Evolutionary conservation across 2,888 invertebrate species (phyloP).

Genomic region (Heliconius sara): DNA sequence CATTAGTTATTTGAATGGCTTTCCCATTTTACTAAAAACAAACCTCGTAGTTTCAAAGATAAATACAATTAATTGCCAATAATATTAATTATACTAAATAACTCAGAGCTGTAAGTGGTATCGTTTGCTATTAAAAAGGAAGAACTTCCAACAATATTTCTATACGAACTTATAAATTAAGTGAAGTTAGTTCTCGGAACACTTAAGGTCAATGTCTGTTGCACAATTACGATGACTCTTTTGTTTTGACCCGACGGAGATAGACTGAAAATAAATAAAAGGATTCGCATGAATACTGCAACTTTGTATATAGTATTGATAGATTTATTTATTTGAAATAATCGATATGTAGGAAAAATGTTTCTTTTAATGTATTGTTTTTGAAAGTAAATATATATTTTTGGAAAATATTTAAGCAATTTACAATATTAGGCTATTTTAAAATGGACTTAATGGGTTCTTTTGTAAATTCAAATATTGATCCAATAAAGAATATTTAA

Average conservation of each 20-base stretch:
- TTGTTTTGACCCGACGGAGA: slow-evolving; percentile 12
- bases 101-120: not conserved
- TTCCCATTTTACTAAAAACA: not conserved
- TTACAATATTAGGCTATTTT: too few relatives aligned
- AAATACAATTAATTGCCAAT: not conserved
- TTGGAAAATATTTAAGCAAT: too few relatives aligned
- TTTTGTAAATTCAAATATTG: too few relatives aligned
- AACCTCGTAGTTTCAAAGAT: not conserved
- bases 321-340: not conserved
- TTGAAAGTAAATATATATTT: not conserved
- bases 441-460: too few relatives aligned
- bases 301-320: not conserved
- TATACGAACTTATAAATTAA: slow-evolving; percentile 30
- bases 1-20: too few relatives aligned
- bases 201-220: slow-evolving; percentile 29
- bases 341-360: not conserved
- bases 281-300: not conserved
- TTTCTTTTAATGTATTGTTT: not conserved
- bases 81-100: not conserved
- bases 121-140: slow-evolving; percentile 5
- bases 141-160: slow-evolving; percentile 6
- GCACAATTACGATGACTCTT: slow-evolving; percentile 16
- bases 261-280: not conserved
- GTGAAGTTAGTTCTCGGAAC: slow-evolving; percentile 20
- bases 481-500: too few relatives aligned